Conservation (phyloP, 2,113 vertebrate genomes). For the Oophaga pumilio region DNA sequence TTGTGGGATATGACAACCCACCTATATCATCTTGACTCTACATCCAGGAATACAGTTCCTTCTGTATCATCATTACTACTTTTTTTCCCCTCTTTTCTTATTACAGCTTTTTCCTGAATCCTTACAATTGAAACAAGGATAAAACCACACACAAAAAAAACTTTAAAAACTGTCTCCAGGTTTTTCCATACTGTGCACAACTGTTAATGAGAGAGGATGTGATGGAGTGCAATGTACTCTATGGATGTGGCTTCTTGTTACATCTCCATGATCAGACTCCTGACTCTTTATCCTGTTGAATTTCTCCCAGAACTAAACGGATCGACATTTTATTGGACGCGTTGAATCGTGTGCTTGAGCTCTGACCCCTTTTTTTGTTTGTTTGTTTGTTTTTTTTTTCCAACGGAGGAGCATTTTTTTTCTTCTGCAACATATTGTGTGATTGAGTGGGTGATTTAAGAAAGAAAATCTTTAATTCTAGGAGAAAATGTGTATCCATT, state of each 20-base stretch:
- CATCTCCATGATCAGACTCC: slow-evolving; percentile 33
- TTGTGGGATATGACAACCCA: slow-evolving; percentile 67
- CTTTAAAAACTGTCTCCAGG: slow-evolving; percentile 44
- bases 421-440: slow-evolving; percentile 50
- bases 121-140: slow-evolving; percentile 40
- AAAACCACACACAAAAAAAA: neutral
- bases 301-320: slow-evolving; percentile 52
- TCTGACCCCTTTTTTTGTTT: slow-evolving; percentile 32
- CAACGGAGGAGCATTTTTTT: neutral
- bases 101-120: slow-evolving; percentile 49
- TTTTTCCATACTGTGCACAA: slow-evolving; percentile 44
- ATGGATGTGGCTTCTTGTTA: slow-evolving; percentile 11
- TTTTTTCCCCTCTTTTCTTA: slow-evolving; percentile 37
- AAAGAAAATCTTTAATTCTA: slow-evolving; percentile 45
- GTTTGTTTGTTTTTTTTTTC: neutral
- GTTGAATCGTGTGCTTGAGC: slow-evolving; percentile 53
- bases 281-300: slow-evolving; percentile 46
- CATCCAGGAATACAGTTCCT: slow-evolving; percentile 51
- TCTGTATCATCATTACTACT: slow-evolving; percentile 74
- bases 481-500: slow-evolving; percentile 29
- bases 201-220: slow-evolving; percentile 38
- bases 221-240: slow-evolving; percentile 31
- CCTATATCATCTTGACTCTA: slow-evolving; percentile 60
- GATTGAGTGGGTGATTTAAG: slow-evolving; percentile 55
- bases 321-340: slow-evolving; percentile 55